These are phyloP conservation scores for Andrena marginata DNA, from an alignment of 2,888 invertebrate genomes.

Conservation along the genomic window DNA sequence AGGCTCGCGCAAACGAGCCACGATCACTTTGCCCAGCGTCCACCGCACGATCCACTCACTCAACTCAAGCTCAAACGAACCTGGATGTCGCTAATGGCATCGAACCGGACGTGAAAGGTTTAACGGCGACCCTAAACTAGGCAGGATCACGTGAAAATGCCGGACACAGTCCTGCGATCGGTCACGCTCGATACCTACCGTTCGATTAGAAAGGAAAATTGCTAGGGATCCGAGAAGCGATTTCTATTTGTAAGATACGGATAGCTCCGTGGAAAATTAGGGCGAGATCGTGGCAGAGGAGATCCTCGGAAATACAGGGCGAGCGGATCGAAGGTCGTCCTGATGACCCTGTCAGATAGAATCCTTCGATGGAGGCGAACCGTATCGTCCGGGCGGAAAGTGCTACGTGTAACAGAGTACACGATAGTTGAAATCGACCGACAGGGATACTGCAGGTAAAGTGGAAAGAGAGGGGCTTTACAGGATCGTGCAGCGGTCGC, in stretches of 20 bases:
- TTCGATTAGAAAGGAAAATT: neutral
- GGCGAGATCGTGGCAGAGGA: neutral
- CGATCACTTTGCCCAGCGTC: constrained; percentile 13
- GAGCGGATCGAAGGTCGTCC: constrained; percentile 23
- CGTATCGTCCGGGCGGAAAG: constrained; percentile 25
- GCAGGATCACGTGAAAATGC: neutral
- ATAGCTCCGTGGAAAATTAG: neutral
- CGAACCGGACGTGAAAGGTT: neutral
- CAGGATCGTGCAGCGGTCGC: constrained; percentile 33
- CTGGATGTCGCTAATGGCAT: constrained; percentile 14
- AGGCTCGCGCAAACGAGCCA: constrained; percentile 21
- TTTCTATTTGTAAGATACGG: neutral
- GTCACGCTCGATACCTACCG: too few relatives aligned
- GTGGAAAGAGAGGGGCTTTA: constrained; percentile 28
- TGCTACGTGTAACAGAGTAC: constrained; percentile 5
- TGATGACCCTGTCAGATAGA: constrained; percentile 35
- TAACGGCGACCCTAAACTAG: neutral
- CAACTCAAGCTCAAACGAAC: constrained; percentile 17
- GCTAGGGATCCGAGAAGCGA: neutral
- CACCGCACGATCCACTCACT: constrained; percentile 2
- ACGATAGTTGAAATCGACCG: constrained; percentile 43
- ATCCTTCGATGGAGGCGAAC: constrained; percentile 5
- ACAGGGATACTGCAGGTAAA: constrained; percentile 41
- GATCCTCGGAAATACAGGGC: constrained; percentile 11
- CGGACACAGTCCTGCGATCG: too few relatives aligned